These are phyloP conservation scores for Diorhabda carinulata DNA, from an alignment of 1,140 invertebrate genomes.

Conservation along the genomic window DNA sequence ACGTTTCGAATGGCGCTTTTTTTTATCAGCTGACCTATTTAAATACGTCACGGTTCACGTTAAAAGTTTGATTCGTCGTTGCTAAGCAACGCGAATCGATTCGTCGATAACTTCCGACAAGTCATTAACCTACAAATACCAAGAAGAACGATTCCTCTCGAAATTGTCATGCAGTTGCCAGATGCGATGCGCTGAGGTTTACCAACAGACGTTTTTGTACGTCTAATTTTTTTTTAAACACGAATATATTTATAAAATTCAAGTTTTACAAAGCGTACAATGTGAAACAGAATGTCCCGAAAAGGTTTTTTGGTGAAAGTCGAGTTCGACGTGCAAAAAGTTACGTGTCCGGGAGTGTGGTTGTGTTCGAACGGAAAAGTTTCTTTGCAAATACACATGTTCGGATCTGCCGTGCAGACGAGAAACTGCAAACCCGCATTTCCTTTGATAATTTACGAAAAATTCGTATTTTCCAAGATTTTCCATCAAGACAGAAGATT, in stretches of 20 bases:
- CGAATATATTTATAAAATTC: too few species aligned
- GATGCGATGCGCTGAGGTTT: background rate
- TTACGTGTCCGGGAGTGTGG: slow-evolving; percentile 72
- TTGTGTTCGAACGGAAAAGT: slow-evolving; percentile 67
- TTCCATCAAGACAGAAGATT: slow-evolving; percentile 53
- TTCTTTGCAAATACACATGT: slow-evolving; percentile 56
- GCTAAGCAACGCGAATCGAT: background rate
- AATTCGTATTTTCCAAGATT: slow-evolving; percentile 62
- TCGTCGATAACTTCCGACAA: background rate
- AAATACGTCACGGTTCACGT: background rate
- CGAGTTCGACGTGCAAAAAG: slow-evolving; percentile 42
- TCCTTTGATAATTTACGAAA: slow-evolving; percentile 60
- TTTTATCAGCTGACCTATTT: too few species aligned
- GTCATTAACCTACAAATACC: background rate
- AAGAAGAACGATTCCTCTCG: background rate
- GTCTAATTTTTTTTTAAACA: too few species aligned
- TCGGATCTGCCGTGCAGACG: slow-evolving; percentile 60
- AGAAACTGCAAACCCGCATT: slow-evolving; percentile 56
- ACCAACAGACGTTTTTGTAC: too few species aligned
- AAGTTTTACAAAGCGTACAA: too few species aligned
- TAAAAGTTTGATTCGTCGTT: background rate
- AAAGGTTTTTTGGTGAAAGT: slow-evolving; percentile 43
- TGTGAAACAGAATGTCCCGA: slow-evolving; percentile 13
- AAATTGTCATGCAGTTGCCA: slow-evolving; percentile 2
- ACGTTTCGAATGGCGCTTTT: too few species aligned